These are phyloP conservation scores for Perca flavescens DNA, from an alignment of 2,113 vertebrate species.

Conservation along the genomic window DNA sequence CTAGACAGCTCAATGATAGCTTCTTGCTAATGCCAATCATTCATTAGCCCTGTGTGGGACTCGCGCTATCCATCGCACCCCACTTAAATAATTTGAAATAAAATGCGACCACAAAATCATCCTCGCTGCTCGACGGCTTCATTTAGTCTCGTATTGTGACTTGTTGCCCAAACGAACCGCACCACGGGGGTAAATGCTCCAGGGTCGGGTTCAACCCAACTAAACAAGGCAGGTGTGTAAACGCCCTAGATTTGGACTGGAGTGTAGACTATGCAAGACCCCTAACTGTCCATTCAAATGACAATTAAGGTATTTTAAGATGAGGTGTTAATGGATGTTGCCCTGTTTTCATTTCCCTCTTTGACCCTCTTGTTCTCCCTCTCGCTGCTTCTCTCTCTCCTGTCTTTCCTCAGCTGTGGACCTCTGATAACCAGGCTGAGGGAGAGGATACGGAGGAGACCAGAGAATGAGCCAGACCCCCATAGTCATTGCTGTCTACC, in stretches of 20 bases:
- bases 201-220: too few relatives aligned
- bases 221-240: too few relatives aligned
- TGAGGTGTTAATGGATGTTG: neutral
- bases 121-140: too few relatives aligned
- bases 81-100: too few relatives aligned
- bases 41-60: too few relatives aligned
- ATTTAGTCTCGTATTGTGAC: too few relatives aligned
- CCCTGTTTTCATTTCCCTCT: neutral
- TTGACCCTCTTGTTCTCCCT: neutral
- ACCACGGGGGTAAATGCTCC: too few relatives aligned
- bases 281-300: neutral
- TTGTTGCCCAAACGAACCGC: too few relatives aligned
- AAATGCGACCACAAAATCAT: too few relatives aligned
- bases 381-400: neutral
- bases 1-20: too few relatives aligned
- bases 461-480: conserved; percentile 70
- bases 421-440: conserved; percentile 80
- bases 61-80: too few relatives aligned
- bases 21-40: too few relatives aligned
- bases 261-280: neutral
- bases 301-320: neutral
- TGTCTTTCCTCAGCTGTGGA: conserved; percentile 82
- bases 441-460: conserved; percentile 78
- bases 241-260: neutral
- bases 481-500: conserved; percentile 60